Evolutionary conservation across 2,888 invertebrate genomes (phyloP).

Genomic region (Megamerina dolium): DNA sequence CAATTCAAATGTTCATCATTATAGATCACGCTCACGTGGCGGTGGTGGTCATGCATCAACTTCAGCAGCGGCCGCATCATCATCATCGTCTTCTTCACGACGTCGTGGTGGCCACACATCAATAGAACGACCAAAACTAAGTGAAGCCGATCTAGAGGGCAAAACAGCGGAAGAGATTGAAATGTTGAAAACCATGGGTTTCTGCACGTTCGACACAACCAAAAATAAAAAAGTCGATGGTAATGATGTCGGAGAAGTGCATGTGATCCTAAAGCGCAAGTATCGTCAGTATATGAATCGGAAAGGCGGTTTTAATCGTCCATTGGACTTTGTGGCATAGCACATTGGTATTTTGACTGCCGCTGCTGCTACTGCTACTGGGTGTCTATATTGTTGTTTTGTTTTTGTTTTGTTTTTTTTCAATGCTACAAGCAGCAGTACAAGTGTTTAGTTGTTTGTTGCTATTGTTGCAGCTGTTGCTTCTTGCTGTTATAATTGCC

Average conservation of each 20-base stretch:
- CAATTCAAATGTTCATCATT: too few relatives aligned
- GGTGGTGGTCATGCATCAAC: slow-evolving; percentile 16
- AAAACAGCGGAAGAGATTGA: slow-evolving; percentile 87
- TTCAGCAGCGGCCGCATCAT: slow-evolving; percentile 19
- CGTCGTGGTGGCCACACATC: slow-evolving; percentile 29
- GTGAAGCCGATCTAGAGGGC: slow-evolving; percentile 82
- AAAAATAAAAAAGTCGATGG: slow-evolving; percentile 94
- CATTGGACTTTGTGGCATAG: slow-evolving; percentile 90
- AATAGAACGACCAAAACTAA: slow-evolving; percentile 60
- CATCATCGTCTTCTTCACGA: slow-evolving; percentile 24
- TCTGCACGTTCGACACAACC: slow-evolving; percentile 90
- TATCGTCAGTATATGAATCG: slow-evolving; percentile 99
- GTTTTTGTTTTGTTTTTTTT: too few relatives aligned
- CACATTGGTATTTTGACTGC: slow-evolving; percentile 13
- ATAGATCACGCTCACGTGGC: slow-evolving; percentile 39
- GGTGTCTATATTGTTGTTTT: too few relatives aligned
- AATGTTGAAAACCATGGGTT: slow-evolving; percentile 96
- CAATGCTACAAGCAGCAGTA: neutral
- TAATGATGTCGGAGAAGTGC: slow-evolving; percentile 90
- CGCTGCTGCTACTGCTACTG: slow-evolving; percentile 7
- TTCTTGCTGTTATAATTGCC: slow-evolving; percentile 14
- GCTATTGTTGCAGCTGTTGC: slow-evolving; percentile 4
- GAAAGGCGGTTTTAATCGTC: slow-evolving; percentile 97
- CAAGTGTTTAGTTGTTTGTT: too few relatives aligned
- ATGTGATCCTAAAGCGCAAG: slow-evolving; percentile 91